Base-by-base conservation (phyloP, 2,113 vertebrate species). In the Callipepla squamata region DNA sequence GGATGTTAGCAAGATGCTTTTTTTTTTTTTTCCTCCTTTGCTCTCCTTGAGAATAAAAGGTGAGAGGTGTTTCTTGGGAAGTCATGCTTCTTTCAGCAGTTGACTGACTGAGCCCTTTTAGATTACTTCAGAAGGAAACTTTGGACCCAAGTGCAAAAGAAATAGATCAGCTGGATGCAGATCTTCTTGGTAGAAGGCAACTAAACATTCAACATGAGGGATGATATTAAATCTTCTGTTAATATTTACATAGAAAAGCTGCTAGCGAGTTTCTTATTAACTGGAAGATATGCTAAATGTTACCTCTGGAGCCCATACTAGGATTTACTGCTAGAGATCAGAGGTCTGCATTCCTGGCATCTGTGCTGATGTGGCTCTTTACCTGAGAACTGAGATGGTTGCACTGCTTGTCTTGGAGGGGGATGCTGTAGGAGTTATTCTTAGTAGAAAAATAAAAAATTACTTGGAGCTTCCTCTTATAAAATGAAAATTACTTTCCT, bases 241-340 rank as follows among this genome's bases (percentile, higher is more conserved):
- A 94, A 96, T 96, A 30, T 91, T 95, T 95, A 81, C 65, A n/a
- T 11, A 67, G 82, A 69, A 75, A 30, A 68, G 36, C 73, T 92
- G 69, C 57, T 78, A 13, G 68, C 26, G 23, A 9, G 87, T 84
- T 85, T 89, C 11, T 36, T 90, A 86, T 96, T 95, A 96, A 93
- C 90, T 85, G 74, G 11, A 28, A 48, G 73, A 20, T 74, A 61
- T 75, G 57, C 57, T 77, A 32, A 16, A 6, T 50, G 20, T 13
- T 44, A 4, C 51, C 55, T 72, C 66, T 87, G 69, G 34, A 89
- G 76, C 85, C n/a, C 8, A 47, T 45, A 36, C 62, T 79, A 17
- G 51, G 36, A 3, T 30, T 69, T 47, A 65, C 13, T 74, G 1
- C 0, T 19, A 0, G 5, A 13, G 48, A 18, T 23, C 59, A 44